Evolutionary conservation across 2,113 vertebrate species (phyloP), one percentile per base, ranked within the genome.

Genomic region (Oreocharis arfaki): DNA sequence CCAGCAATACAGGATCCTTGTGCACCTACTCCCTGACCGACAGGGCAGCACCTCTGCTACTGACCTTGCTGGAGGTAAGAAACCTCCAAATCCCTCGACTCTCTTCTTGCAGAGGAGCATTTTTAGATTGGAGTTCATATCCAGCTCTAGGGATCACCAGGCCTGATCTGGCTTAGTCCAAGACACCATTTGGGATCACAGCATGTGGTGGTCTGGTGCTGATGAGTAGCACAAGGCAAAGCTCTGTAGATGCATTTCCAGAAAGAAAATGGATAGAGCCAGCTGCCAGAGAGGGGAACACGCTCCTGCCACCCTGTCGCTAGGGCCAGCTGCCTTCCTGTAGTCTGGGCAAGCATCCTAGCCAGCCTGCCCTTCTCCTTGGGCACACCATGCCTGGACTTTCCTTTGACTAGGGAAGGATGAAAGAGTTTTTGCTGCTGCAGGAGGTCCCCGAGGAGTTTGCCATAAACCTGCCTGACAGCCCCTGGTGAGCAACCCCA

Each of bases 401-500:
- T 35, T 0, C 0, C 49, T 81, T 53, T 70, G 64, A 57, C 79
- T 76, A 59, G 10, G 6, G 74, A 84, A 75, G 59, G 42, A 30
- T 74, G 32, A 47, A 52, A 47, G 84, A 87, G 85, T 23, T 32
- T 69, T 18, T 44, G 67, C 33, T 76, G 5, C n/a, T 11, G 7
- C 59, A 61, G 59, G 55, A 91, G 46, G 42, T 44, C 67, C 64
- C 69, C 24, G 18, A 15, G 26, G 84, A 86, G 33, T 52, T 60
- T 92, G n/a, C 90, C 82, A 77, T 49, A 93, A 94, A 89, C 77
- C 70, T 94, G 68, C 86, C 44, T 93, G 95, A 85, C 96, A 97
- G 70, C 18, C 52, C 60, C 44, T 53, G 79, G 75, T 95, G 93
- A 96, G 90, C 82, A 92, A 68, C 90, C 73, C 65, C 94, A 94